Percentiles rank a stretch among this genome's conserved stretches.
These are phyloP conservation scores for Bibio marci DNA, from an alignment of 2,888 invertebrate genomes.

Conservation along the genomic window DNA sequence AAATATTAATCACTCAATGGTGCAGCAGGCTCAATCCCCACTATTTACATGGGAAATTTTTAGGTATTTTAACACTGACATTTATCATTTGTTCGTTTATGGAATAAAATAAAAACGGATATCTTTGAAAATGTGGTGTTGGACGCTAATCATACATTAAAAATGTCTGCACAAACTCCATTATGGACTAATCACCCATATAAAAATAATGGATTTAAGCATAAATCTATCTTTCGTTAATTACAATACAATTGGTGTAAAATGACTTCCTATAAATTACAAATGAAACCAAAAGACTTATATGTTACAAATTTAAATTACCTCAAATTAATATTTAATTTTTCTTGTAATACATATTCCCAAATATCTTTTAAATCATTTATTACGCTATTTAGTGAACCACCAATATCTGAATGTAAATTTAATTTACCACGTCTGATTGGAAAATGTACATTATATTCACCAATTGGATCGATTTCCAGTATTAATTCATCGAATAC, in stretches of 20 bases:
- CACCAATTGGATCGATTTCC: conserved; percentile 49
- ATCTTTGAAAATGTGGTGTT: too few species aligned
- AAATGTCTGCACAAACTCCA: too few species aligned
- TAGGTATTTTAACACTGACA: background rate
- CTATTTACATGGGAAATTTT: too few species aligned
- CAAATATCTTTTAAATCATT: conserved; percentile 80
- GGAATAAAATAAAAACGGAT: too few species aligned
- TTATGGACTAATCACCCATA: too few species aligned
- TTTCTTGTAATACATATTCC: conserved; percentile 59
- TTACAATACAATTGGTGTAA: too few species aligned
- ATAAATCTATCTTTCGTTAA: too few species aligned
- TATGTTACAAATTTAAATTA: conserved; percentile 15
- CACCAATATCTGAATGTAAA: conserved; percentile 65
- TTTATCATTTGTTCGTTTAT: background rate
- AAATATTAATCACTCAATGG: background rate
- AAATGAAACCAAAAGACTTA: background rate
- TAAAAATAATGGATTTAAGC: too few species aligned
- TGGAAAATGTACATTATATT: conserved; percentile 82
- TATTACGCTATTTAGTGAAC: conserved; percentile 67
- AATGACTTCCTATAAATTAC: background rate
- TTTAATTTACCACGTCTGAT: conserved; percentile 77
- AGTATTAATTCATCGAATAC: conserved; percentile 67
- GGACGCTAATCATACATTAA: too few species aligned
- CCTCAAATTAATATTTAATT: conserved; percentile 52
- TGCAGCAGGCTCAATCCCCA: too few species aligned